These are phyloP conservation scores for Acronicta alni DNA, from an alignment of 2,888 invertebrate genomes.

Conservation along the genomic window DNA sequence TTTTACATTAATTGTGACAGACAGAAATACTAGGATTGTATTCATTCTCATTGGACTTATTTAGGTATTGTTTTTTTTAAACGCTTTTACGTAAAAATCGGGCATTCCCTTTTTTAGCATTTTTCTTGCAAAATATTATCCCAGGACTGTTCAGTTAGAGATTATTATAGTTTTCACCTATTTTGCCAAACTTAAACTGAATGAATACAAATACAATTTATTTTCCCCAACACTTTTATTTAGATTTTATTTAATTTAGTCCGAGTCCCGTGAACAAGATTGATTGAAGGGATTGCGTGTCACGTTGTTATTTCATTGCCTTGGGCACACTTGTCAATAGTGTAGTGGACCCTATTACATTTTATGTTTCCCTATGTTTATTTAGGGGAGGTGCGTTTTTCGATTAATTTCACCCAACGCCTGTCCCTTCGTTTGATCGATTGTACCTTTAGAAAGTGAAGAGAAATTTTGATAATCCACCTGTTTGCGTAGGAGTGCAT, in stretches of 20 bases:
- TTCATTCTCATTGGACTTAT: too few relatives aligned
- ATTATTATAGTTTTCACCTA: too few relatives aligned
- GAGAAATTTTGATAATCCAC: neutral
- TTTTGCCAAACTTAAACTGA: too few relatives aligned
- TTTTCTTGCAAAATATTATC: too few relatives aligned
- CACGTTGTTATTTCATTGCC: constrained; percentile 62
- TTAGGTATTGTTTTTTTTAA: too few relatives aligned
- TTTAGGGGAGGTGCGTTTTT: constrained; percentile 34
- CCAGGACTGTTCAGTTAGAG: too few relatives aligned
- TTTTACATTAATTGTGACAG: too few relatives aligned
- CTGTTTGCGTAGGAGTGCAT: neutral
- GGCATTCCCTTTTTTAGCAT: too few relatives aligned
- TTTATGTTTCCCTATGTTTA: constrained; percentile 26
- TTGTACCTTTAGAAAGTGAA: neutral
- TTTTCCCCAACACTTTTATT: too few relatives aligned
- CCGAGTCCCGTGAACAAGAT: constrained; percentile 25
- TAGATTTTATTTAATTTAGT: constrained; percentile 21
- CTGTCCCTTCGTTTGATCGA: constrained; percentile 33
- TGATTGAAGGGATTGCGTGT: constrained; percentile 51
- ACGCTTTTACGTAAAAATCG: too few relatives aligned
- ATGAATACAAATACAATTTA: neutral
- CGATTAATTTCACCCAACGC: constrained; percentile 29
- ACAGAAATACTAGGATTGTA: too few relatives aligned
- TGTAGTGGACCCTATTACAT: constrained; percentile 23
- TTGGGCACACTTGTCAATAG: constrained; percentile 45